These are phyloP conservation scores for Theonella swinhoei DNA, from an alignment of 37 sponge, comb jelly and placozoan species.

Conservation along the genomic window DNA sequence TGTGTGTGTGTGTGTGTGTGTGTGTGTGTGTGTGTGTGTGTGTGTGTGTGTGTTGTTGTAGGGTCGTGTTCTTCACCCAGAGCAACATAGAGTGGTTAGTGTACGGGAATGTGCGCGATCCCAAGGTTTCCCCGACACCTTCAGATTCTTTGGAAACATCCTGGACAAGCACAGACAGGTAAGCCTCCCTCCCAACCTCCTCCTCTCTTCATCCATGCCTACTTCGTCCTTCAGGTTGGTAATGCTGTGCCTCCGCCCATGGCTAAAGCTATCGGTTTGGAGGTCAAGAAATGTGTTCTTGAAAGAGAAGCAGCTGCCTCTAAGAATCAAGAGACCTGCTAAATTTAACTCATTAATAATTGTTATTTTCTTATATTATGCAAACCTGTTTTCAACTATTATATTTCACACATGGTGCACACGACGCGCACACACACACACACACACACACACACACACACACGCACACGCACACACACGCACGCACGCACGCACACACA, in stretches of 20 bases:
- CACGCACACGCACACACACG: constrained; percentile 63
- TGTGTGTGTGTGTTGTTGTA: too few species aligned
- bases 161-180: constrained; percentile 90
- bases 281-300: constrained; percentile 64
- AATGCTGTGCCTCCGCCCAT: constrained; percentile 97
- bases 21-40: constrained; percentile 18
- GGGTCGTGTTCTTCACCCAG: constrained; percentile 95
- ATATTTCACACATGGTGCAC: background rate
- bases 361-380: too few species aligned
- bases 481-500: constrained; percentile 53
- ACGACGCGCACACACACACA: too few species aligned
- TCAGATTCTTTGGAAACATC: constrained; percentile 85
- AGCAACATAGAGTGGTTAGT: constrained; percentile 92
- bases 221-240: constrained; percentile 63
- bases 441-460: constrained; percentile 64
- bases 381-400: too few species aligned
- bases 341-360: background rate
- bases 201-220: background rate
- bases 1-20: constrained; percentile 20
- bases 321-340: background rate
- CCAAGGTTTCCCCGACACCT: constrained; percentile 93
- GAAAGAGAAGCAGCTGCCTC: too few species aligned
- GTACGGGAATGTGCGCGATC: constrained; percentile 95
- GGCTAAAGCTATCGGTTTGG: constrained; percentile 83
- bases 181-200: background rate